Evolutionary conservation across 2,797 vertebrate species (phyloP).

Genomic region (Salarias fasciatus): DNA sequence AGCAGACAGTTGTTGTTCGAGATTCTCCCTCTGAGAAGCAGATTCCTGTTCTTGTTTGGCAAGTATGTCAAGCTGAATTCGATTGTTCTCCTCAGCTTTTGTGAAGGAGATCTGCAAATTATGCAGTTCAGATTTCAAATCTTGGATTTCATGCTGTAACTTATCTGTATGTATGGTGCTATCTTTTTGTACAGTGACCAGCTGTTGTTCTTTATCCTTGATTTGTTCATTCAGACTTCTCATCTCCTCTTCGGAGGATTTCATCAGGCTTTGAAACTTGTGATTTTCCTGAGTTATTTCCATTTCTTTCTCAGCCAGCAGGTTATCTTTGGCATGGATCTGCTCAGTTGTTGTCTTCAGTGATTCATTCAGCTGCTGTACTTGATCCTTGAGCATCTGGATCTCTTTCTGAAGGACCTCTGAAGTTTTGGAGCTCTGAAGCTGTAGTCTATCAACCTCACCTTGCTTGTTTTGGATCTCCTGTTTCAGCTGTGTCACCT

Average conservation of each 20-base stretch:
- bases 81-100: constrained; percentile 45
- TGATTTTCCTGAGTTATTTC: constrained; percentile 54
- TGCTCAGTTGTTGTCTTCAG: constrained; percentile 50
- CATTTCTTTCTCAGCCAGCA: constrained; percentile 52
- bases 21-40: constrained; percentile 32
- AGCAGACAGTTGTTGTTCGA: constrained; percentile 36
- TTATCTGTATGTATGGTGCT: constrained; percentile 28
- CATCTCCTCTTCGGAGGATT: constrained; percentile 55
- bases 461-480: constrained; percentile 48
- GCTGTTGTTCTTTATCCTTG: constrained; percentile 47
- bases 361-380: constrained; percentile 37
- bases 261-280: neutral
- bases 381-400: constrained; percentile 34
- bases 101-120: constrained; percentile 19
- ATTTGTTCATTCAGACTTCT: constrained; percentile 15
- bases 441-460: neutral
- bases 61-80: constrained; percentile 24
- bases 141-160: constrained; percentile 46
- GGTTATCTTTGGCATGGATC: constrained; percentile 49
- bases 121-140: constrained; percentile 37
- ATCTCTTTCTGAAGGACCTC: constrained; percentile 39
- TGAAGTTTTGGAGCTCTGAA: constrained; percentile 22
- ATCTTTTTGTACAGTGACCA: constrained; percentile 33
- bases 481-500: constrained; percentile 3
- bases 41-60: constrained; percentile 43